Conservation (phyloP, 2,113 vertebrate genomes). For the Dasypus novemcinctus region DNA sequence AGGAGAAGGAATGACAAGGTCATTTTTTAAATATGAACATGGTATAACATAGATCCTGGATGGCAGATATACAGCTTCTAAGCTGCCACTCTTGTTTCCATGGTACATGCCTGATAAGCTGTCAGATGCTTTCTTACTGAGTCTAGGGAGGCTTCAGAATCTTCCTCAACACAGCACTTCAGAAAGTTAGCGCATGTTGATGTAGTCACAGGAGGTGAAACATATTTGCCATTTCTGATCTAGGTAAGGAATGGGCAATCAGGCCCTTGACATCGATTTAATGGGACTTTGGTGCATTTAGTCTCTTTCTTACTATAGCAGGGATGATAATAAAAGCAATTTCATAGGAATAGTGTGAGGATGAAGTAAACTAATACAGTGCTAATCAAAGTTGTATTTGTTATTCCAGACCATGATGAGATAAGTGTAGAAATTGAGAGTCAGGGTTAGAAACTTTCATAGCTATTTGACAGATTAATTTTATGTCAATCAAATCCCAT, state of each 20-base stretch:
- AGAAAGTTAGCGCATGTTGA: background rate
- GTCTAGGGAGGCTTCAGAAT: background rate
- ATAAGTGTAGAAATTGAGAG: background rate
- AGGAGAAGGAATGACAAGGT: background rate
- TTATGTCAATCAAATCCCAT: background rate
- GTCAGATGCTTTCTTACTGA: background rate
- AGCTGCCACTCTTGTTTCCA: background rate
- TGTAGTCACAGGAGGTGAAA: background rate
- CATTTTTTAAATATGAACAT: background rate
- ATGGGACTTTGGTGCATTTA: background rate
- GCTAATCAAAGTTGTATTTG: background rate
- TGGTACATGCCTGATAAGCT: background rate
- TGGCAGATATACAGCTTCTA: background rate
- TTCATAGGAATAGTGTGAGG: background rate
- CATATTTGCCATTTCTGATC: background rate
- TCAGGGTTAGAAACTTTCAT: background rate
- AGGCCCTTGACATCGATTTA: background rate
- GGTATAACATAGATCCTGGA: background rate
- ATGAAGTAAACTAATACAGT: background rate
- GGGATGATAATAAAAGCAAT: background rate
- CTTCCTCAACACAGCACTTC: background rate
- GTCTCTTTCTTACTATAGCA: background rate
- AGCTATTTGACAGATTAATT: background rate
- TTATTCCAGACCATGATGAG: background rate
- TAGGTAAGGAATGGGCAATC: background rate